Conservation (phyloP, 2,888 invertebrate genomes). For the Macrophya annulata region DNA sequence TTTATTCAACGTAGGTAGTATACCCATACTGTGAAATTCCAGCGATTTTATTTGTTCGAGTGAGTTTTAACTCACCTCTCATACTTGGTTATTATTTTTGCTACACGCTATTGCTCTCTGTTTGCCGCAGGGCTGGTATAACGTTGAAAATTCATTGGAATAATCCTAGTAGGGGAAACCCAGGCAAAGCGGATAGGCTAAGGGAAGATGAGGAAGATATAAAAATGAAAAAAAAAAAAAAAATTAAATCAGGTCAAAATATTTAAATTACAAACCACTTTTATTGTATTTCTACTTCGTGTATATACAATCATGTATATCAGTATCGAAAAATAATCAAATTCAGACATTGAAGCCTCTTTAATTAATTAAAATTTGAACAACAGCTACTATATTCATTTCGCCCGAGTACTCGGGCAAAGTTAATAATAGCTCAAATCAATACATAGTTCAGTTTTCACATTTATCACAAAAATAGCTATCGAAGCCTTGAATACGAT, state of each 20-base stretch:
- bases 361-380: not conserved
- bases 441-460: not conserved
- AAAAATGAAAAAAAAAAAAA: no score
- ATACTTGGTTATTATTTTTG: constrained; percentile 24
- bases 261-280: not conserved
- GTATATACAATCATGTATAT: not conserved
- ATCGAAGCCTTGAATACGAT: not conserved
- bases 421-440: not conserved
- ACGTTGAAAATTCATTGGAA: constrained; percentile 19
- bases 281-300: not conserved
- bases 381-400: constrained; percentile 2
- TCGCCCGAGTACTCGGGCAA: not conserved
- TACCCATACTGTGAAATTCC: not conserved
- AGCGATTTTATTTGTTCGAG: constrained; percentile 7
- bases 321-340: not conserved
- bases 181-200: not conserved
- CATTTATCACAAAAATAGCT: not conserved
- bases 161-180: not conserved
- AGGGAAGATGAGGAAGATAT: not conserved
- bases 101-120: constrained; percentile 27
- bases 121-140: constrained; percentile 19
- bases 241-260: not conserved
- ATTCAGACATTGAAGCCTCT: not conserved
- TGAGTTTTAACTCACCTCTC: constrained; percentile 32
- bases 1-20: not conserved